These are phyloP conservation scores for Labeo catla DNA, from an alignment of 2,113 vertebrate species.

Conservation along the genomic window DNA sequence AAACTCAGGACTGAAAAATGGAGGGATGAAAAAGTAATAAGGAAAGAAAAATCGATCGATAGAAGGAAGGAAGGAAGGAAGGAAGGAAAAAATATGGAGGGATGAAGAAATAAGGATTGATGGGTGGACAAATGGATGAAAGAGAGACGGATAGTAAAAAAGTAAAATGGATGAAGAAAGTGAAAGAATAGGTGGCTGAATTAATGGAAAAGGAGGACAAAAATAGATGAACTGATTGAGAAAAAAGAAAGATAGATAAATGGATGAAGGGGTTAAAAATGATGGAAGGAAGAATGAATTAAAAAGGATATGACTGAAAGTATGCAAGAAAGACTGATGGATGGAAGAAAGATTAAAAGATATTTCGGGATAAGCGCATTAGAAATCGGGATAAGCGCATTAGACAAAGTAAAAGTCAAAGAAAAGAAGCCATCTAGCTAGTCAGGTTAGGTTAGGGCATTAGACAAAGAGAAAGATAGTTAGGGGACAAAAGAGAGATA, in stretches of 20 bases:
- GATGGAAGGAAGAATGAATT: neutral
- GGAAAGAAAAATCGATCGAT: no score
- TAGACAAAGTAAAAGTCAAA: neutral
- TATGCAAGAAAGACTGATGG: neutral
- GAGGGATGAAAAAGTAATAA: no score
- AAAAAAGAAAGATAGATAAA: no score
- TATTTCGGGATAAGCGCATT: neutral
- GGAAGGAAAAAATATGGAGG: neutral
- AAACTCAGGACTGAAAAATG: no score
- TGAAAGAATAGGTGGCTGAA: no score
- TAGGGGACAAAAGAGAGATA: neutral
- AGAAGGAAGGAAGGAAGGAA: neutral
- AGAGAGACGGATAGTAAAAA: no score
- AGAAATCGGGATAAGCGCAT: neutral
- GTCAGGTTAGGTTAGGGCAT: neutral
- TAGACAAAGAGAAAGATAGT: neutral
- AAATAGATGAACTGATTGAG: neutral
- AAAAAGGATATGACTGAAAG: neutral
- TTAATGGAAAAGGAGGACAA: no score
- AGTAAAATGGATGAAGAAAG: neutral
- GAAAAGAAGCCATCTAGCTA: neutral
- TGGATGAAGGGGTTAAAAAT: no score
- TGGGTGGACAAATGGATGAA: neutral
- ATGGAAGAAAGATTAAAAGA: neutral
- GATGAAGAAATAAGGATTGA: neutral